Conservation (phyloP, 2,113 vertebrate species). For the Scalopus aquaticus region DNA sequence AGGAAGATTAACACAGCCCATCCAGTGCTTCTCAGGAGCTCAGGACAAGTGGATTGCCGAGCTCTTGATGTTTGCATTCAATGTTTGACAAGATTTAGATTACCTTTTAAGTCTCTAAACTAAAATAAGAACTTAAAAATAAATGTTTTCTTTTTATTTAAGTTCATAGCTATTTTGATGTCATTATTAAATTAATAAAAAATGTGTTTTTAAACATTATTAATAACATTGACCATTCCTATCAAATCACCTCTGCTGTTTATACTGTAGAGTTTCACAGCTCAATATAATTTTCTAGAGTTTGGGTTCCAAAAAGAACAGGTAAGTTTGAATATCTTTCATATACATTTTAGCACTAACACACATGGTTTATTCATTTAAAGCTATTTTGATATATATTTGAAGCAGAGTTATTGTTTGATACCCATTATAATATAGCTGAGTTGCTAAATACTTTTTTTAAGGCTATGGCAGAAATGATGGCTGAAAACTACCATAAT, state of each 20-base stretch:
- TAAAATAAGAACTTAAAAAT: not conserved
- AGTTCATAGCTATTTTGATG: too few species aligned
- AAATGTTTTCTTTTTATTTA: not conserved
- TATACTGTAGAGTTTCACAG: not conserved
- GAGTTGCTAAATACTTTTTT: slow-evolving; percentile 46
- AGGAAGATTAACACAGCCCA: not conserved
- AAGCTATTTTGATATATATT: not conserved
- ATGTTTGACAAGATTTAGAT: not conserved
- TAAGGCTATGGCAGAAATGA: slow-evolving; percentile 97
- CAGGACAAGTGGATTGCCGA: not conserved
- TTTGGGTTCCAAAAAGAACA: not conserved
- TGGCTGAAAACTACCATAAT: slow-evolving; percentile 98
- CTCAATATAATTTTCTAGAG: not conserved
- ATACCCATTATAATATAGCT: not conserved
- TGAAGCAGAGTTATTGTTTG: not conserved
- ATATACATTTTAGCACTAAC: not conserved
- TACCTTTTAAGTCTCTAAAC: not conserved
- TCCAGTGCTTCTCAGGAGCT: accelerated
- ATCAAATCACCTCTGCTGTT: not conserved
- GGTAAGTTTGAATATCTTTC: not conserved
- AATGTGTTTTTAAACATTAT: not conserved
- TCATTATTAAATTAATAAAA: not conserved
- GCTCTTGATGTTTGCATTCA: not conserved
- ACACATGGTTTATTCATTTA: not conserved
- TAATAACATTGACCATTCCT: not conserved